Percentiles rank a stretch among this genome's conserved stretches.
These are phyloP conservation scores for Eleginops maclovinus DNA, from an alignment of 2,113 vertebrate species.

Conservation along the genomic window DNA sequence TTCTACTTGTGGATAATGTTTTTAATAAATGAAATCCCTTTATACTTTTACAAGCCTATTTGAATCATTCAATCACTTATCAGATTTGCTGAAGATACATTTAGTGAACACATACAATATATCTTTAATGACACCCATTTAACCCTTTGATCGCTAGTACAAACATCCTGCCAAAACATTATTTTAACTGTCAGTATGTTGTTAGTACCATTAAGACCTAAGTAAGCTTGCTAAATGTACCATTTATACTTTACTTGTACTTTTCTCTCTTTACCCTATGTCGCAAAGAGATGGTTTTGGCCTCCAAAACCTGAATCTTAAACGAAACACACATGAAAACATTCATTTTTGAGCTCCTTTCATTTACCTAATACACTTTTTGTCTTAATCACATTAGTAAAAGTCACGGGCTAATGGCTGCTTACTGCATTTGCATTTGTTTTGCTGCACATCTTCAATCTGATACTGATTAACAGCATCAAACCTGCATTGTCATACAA, in stretches of 20 bases:
- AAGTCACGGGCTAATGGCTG: background rate
- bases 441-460: slow-evolving; percentile 21
- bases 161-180: background rate
- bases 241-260: background rate
- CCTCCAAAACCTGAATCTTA: background rate
- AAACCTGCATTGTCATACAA: background rate
- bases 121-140: background rate
- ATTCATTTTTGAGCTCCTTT: slow-evolving; percentile 5
- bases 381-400: slow-evolving; percentile 17
- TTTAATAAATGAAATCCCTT: too few relatives aligned
- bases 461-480: slow-evolving; percentile 36
- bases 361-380: slow-evolving; percentile 7
- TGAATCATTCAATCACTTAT: too few relatives aligned
- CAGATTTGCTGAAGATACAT: background rate
- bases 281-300: background rate
- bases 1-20: too few relatives aligned
- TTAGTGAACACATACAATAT: background rate
- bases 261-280: background rate
- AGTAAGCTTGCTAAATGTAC: background rate
- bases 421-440: background rate
- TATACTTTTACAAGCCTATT: too few relatives aligned
- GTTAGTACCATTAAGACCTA: background rate
- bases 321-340: slow-evolving; percentile 4
- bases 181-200: background rate
- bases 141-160: background rate